phyloP scores from a whole-genome alignment of 2,888 invertebrate species.

The Heliconius erato region DNA sequence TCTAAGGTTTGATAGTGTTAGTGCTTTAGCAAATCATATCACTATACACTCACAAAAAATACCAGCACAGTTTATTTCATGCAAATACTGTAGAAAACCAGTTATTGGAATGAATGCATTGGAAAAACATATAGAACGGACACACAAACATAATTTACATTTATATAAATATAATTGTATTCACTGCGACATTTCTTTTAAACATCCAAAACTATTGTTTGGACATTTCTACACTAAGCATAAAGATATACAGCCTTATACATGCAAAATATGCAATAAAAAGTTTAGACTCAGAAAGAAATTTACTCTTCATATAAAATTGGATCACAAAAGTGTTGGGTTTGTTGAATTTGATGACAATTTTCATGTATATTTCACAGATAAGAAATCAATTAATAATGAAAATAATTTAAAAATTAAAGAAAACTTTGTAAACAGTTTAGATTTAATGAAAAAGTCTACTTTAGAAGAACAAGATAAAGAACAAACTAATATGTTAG shows the following conservation, averaged over 20 bases:
- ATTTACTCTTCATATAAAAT: constrained; percentile 77
- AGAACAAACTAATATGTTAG: not conserved
- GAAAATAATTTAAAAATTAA: not conserved
- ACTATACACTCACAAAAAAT: constrained; percentile 58
- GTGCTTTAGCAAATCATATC: constrained; percentile 62
- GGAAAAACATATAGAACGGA: constrained; percentile 66
- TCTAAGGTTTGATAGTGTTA: constrained; percentile 58
- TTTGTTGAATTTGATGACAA: constrained; percentile 75
- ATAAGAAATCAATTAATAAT: constrained; percentile 62
- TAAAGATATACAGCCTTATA: constrained; percentile 70
- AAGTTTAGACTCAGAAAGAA: constrained; percentile 67
- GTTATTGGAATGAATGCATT: constrained; percentile 64
- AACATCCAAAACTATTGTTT: constrained; percentile 74
- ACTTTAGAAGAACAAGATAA: not conserved
- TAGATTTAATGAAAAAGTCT: not conserved
- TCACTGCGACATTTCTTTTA: constrained; percentile 65
- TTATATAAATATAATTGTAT: constrained; percentile 74
- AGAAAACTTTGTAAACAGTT: not conserved
- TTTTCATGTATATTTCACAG: constrained; percentile 73
- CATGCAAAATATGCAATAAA: constrained; percentile 72
- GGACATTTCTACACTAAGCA: constrained; percentile 71
- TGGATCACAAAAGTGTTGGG: constrained; percentile 69
- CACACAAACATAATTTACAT: constrained; percentile 62
- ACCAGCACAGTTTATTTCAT: constrained; percentile 60
- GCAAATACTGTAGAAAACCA: constrained; percentile 69